phyloP scores from a whole-genome alignment of 2,113 vertebrate genomes.

The Tragelaphus imberbis region DNA sequence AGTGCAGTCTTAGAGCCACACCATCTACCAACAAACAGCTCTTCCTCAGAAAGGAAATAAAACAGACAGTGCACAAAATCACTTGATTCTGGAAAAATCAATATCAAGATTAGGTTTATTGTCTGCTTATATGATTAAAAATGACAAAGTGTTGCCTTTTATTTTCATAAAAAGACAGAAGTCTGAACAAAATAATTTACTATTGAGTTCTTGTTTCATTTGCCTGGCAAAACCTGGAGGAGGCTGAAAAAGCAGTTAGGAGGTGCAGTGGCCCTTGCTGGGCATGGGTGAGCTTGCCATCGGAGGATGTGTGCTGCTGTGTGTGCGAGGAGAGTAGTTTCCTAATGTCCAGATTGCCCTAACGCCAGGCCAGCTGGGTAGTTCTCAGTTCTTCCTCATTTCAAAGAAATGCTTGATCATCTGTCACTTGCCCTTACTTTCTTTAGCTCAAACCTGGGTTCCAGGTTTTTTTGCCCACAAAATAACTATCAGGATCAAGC shows the following conservation, averaged over 20 bases:
- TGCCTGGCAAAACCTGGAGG: constrained; percentile 58
- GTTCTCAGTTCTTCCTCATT: not conserved
- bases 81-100: constrained; percentile 82
- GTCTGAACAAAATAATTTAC: constrained; percentile 80
- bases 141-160: constrained; percentile 82
- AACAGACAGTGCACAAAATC: constrained; percentile 76
- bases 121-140: constrained; percentile 82
- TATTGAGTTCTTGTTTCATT: constrained; percentile 76
- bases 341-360: not conserved
- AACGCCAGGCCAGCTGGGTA: fast-evolving
- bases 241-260: not conserved
- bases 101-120: constrained; percentile 85
- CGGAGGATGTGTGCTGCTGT: fast-evolving
- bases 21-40: constrained; percentile 20
- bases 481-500: not conserved
- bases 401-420: not conserved
- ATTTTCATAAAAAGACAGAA: constrained; percentile 83
- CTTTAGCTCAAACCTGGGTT: not conserved
- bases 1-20: not conserved
- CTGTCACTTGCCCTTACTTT: not conserved
- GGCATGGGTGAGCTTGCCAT: not conserved
- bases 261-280: not conserved
- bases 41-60: constrained; percentile 72
- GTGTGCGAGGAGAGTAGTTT: not conserved
- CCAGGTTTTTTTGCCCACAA: not conserved